These are phyloP conservation scores for Suricata suricatta DNA, from an alignment of 2,113 vertebrate species.

Conservation along the genomic window DNA sequence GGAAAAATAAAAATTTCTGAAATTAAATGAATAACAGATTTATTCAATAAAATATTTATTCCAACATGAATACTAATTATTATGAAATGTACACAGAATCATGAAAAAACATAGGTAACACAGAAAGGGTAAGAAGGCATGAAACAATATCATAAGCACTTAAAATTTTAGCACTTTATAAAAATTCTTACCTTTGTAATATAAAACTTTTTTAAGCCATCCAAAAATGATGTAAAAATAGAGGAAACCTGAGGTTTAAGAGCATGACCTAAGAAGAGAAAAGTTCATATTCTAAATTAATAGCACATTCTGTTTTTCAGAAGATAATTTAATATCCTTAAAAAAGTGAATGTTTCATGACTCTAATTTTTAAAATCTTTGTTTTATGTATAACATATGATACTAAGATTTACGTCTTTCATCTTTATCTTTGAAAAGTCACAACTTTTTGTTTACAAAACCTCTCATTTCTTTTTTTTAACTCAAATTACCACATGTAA, in stretches of 20 bases:
- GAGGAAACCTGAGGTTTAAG: slow-evolving; percentile 99
- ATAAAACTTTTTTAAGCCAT: slow-evolving; percentile 99
- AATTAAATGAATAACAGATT: background rate
- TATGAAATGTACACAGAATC: slow-evolving; percentile 15
- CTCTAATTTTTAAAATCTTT: slow-evolving; percentile 5
- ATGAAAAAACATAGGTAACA: background rate
- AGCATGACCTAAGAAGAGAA: slow-evolving; percentile 91
- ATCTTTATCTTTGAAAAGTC: slow-evolving; percentile 43
- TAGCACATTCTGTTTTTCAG: slow-evolving; percentile 46
- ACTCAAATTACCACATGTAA: slow-evolving; percentile 60
- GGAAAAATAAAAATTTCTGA: slow-evolving; percentile 10
- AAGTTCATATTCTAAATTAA: slow-evolving; percentile 71
- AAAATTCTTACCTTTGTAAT: slow-evolving; percentile 96
- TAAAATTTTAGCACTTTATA: slow-evolving; percentile 41
- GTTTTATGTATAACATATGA: background rate
- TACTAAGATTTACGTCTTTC: background rate
- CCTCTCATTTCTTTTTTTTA: background rate
- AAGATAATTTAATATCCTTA: slow-evolving; percentile 33
- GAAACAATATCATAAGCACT: background rate
- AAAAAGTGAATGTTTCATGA: background rate
- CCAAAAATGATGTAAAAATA: slow-evolving; percentile 98
- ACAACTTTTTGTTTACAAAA: slow-evolving; percentile 51
- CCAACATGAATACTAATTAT: slow-evolving; percentile 31
- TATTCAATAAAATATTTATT: slow-evolving; percentile 28
- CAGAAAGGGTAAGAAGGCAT: background rate